Base-by-base conservation (phyloP, 2,888 invertebrate species). In the Perdita meconis region DNA sequence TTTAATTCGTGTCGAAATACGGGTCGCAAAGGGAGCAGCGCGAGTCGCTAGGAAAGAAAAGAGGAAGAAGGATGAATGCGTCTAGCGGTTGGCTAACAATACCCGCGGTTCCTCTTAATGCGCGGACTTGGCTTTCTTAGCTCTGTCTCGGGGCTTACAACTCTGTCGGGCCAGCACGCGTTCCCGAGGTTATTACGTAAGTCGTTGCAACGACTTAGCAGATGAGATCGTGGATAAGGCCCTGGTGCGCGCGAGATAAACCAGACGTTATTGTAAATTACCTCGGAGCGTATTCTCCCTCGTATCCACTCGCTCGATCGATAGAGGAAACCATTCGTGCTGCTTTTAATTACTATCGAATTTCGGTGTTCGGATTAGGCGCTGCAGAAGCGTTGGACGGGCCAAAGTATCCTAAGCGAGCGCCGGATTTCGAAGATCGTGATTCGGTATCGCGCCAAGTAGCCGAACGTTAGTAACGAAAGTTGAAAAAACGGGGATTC, bases 1-100 rank as follows among this genome's bases (percentile, higher is more conserved):
- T 82, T 83, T 80, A 80, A 81, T 80, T 83, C 68, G 24, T 16
- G 69, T 65, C 69, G 57, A 83, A 67, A 74, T 72, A 63, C 51
- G 38, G 16, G 44, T 10, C 34, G 51, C 8, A 57, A 51, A 65
- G 72, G 65, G 68, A 44, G 26, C 56, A 42, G 16, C 51, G 0
- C 24, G 55, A 6, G 34, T 47, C 22, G 19, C n/a, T 22, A 10
- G 56, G 12, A 38, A 66, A 53, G 38, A 13, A 65, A 12, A 38
- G 59, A 42, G 38, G 59, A 42, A 30, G 61, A 50, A 22, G 42
- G 50, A 69, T 42, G 34, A 53, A 68, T 42, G 68, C 40, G 56
- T 63, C 60, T 42, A 44, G 64, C 42, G 42, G 65, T 53, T 64
- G 73, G 71, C 65, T 69, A 85, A 84, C 82, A 65, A 61, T 75